Conservation (phyloP, 1,140 invertebrate genomes). For the Latrodectus geometricus region DNA sequence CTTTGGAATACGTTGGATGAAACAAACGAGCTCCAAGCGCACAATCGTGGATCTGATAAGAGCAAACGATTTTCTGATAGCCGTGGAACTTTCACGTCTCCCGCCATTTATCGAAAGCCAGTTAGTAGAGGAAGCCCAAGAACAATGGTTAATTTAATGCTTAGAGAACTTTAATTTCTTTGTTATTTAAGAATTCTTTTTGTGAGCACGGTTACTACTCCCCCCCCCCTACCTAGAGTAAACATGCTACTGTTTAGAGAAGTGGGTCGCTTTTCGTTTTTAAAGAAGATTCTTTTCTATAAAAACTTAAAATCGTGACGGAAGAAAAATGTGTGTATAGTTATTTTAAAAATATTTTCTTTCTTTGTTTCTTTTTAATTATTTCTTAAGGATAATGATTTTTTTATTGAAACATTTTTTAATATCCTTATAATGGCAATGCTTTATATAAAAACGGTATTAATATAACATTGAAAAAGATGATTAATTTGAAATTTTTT, state of each 20-base stretch:
- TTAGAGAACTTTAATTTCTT: slow-evolving; percentile 38
- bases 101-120: not conserved
- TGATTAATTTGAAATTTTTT: no score
- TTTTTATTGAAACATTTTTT: no score
- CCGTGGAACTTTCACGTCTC: slow-evolving; percentile 44
- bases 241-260: slow-evolving; percentile 36
- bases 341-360: no score
- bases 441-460: no score
- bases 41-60: slow-evolving; percentile 57
- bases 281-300: no score
- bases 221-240: not conserved
- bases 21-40: not conserved
- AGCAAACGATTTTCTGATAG: slow-evolving; percentile 51
- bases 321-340: no score
- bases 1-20: not conserved
- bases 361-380: no score
- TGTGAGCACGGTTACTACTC: not conserved
- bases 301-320: no score
- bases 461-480: no score
- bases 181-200: slow-evolving; percentile 31
- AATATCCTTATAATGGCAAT: no score
- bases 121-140: slow-evolving; percentile 4
- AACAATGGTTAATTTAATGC: slow-evolving; percentile 60
- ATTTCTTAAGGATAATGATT: no score
- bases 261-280: not conserved